These are phyloP conservation scores for Limenitis camilla DNA, from an alignment of 2,888 invertebrate species.

Conservation along the genomic window DNA sequence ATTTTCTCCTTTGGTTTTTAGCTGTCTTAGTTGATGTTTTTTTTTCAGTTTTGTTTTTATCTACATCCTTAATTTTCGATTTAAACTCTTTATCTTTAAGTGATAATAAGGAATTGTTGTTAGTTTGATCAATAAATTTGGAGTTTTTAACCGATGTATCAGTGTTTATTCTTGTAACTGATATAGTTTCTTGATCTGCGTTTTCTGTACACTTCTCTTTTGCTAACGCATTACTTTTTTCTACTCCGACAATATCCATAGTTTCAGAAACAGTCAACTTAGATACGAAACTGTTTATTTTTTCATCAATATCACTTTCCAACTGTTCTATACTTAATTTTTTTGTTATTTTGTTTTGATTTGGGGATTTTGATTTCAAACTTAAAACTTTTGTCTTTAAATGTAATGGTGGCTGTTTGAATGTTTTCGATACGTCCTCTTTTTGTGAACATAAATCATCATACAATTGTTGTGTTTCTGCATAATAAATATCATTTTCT, in stretches of 20 bases:
- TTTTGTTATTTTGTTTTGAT: background rate
- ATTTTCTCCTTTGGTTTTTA: conserved; percentile 32
- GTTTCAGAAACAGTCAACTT: conserved; percentile 34
- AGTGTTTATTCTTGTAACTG: conserved; percentile 45
- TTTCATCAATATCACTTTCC: conserved; percentile 23
- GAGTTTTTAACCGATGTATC: conserved; percentile 32
- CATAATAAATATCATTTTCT: conserved; percentile 46
- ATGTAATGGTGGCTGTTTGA: background rate
- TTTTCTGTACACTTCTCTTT: conserved; percentile 40
- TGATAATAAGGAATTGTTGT: conserved; percentile 24
- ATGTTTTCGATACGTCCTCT: conserved; percentile 22
- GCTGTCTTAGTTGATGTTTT: conserved; percentile 42
- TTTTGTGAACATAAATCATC: conserved; percentile 54
- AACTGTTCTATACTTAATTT: background rate
- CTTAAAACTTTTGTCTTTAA: background rate
- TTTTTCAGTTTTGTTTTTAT: conserved; percentile 40
- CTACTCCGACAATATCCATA: conserved; percentile 36
- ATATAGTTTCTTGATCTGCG: conserved; percentile 48
- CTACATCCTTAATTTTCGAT: conserved; percentile 18
- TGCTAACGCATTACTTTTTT: conserved; percentile 26
- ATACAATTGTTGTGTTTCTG: conserved; percentile 54
- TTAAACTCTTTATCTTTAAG: too few species aligned
- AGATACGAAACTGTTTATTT: conserved; percentile 31
- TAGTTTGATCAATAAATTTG: conserved; percentile 61
- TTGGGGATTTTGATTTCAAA: background rate